Conservation (phyloP, 2,888 invertebrate genomes). For the Rhingia rostrata region DNA sequence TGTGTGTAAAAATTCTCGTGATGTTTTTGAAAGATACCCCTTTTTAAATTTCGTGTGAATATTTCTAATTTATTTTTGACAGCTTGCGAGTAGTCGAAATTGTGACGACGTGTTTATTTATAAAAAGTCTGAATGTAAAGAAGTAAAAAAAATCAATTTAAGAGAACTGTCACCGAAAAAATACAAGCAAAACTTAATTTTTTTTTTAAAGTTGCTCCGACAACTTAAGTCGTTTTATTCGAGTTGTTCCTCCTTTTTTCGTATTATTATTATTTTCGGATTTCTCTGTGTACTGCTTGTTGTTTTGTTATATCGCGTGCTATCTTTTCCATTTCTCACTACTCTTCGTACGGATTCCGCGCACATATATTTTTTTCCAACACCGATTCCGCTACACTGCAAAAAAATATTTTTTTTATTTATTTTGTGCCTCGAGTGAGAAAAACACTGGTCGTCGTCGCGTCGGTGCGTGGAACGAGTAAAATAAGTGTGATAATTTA, state of each 20-base stretch:
- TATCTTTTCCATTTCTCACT: conserved; percentile 46
- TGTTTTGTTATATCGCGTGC: conserved; percentile 48
- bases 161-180: conserved; percentile 20
- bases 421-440: conserved; percentile 43
- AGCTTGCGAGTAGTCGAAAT: conserved; percentile 11
- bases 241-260: background rate
- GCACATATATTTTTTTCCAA: conserved; percentile 7
- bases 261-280: background rate
- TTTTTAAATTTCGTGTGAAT: background rate
- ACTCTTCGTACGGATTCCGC: conserved; percentile 29
- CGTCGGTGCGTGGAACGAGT: conserved; percentile 50
- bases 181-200: background rate
- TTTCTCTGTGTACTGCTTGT: conserved; percentile 23
- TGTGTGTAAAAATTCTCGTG: background rate
- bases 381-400: conserved; percentile 60
- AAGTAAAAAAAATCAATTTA: background rate
- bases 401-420: conserved; percentile 48
- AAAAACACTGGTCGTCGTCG: conserved; percentile 55
- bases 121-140: background rate
- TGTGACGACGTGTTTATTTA: conserved; percentile 37
- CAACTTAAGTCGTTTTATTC: background rate
- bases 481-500: conserved; percentile 53
- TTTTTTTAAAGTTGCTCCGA: conserved; percentile 39
- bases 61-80: background rate
- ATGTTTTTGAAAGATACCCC: background rate